Percentiles rank a stretch among this genome's conserved stretches.
Conservation (phyloP, 2,888 invertebrate species). For the Epinotia demarniana region DNA sequence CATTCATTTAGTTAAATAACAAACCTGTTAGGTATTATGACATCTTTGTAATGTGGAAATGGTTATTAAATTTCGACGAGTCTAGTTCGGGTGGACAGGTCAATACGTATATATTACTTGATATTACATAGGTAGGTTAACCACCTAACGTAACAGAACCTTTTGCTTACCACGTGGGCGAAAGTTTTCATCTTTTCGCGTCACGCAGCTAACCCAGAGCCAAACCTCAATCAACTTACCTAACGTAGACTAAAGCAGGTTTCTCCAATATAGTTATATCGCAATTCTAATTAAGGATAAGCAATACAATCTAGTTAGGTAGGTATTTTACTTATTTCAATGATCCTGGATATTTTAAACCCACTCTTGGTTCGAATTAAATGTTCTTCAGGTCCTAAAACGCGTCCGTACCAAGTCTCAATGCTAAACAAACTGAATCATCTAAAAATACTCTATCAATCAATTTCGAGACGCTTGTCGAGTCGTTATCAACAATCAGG, state of each 20-base stretch:
- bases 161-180: conserved; percentile 9
- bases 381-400: neutral
- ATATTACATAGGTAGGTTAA: neutral
- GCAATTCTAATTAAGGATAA: neutral
- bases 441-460: conserved; percentile 29
- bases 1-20: neutral
- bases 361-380: neutral
- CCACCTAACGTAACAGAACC: neutral
- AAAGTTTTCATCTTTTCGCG: conserved; percentile 11
- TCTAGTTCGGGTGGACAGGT: neutral
- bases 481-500: conserved; percentile 1
- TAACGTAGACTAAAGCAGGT: neutral
- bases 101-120: neutral
- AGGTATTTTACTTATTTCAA: neutral
- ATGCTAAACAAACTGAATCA: neutral
- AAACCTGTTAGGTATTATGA: neutral
- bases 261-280: neutral
- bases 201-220: neutral
- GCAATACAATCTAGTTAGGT: too few relatives aligned
- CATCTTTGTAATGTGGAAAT: neutral
- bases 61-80: neutral
- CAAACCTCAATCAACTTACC: neutral
- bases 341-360: neutral
- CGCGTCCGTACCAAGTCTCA: conserved; percentile 7
- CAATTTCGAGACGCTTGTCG: conserved; percentile 17